Conservation (phyloP, 2,113 vertebrate genomes). For the Oreochromis spilurus region DNA sequence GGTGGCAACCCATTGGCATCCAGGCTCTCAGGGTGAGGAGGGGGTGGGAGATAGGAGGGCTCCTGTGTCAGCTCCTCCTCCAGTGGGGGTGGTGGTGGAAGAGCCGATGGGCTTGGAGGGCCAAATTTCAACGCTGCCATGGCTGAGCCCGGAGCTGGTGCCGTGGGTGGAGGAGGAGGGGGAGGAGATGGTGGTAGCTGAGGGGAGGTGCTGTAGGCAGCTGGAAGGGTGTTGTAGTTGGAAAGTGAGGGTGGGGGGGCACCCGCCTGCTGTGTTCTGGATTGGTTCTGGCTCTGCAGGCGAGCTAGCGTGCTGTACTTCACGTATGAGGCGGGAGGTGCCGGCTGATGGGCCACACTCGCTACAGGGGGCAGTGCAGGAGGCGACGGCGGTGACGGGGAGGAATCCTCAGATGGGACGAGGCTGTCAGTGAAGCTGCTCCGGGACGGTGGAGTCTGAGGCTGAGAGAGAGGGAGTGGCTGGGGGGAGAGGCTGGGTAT, state of each 20-base stretch:
- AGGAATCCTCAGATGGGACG: constrained; percentile 71
- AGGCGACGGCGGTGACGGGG: constrained; percentile 73
- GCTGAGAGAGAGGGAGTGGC: constrained; percentile 47
- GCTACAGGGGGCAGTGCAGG: constrained; percentile 54
- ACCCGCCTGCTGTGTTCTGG: not conserved
- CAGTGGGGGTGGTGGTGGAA: constrained; percentile 68
- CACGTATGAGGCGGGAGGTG: constrained; percentile 67
- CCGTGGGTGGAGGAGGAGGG: constrained; percentile 61
- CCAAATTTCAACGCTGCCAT: constrained; percentile 80
- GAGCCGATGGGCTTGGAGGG: constrained; percentile 66
- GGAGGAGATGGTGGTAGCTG: constrained; percentile 73
- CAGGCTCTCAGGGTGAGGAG: constrained; percentile 46
- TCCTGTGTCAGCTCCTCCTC: constrained; percentile 46
- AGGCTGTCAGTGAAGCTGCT: constrained; percentile 68
- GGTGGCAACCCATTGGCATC: constrained; percentile 55
- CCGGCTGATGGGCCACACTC: constrained; percentile 60
- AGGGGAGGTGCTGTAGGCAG: constrained; percentile 61
- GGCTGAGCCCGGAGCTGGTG: constrained; percentile 75
- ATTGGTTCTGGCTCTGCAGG: constrained; percentile 75
- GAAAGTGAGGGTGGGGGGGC: not conserved
- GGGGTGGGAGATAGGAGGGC: constrained; percentile 38
- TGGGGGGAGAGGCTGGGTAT: constrained; percentile 78
- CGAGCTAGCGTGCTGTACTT: constrained; percentile 88
- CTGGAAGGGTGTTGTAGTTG: constrained; percentile 69
- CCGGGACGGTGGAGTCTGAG: constrained; percentile 48